Conservation (phyloP, 2,113 vertebrate genomes). For the Octodon degus region DNA sequence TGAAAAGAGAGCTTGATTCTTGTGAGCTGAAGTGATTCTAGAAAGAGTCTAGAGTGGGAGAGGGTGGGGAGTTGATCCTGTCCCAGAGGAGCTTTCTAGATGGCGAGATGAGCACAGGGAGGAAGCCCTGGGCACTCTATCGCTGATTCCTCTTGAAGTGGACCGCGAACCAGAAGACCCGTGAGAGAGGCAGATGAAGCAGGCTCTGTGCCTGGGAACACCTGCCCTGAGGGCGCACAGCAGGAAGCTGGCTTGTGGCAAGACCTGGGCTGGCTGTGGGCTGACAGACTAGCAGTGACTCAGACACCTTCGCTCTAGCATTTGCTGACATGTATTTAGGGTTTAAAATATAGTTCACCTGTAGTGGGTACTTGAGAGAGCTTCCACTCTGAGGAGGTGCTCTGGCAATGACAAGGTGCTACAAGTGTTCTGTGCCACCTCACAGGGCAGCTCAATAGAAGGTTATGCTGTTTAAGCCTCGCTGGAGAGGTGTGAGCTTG, state of each 20-base stretch:
- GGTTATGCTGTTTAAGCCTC: neutral
- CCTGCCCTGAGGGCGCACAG: neutral
- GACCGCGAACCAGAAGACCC: neutral
- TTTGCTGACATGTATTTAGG: neutral
- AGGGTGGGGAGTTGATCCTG: neutral
- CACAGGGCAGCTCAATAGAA: neutral
- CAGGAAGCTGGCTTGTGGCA: neutral
- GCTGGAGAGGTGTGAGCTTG: neutral
- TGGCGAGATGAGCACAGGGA: neutral
- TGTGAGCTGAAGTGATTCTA: conserved; percentile 18
- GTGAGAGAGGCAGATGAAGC: neutral
- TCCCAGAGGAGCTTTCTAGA: neutral
- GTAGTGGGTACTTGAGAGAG: neutral
- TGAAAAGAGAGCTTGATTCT: neutral
- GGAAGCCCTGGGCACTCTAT: neutral
- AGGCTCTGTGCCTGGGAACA: neutral
- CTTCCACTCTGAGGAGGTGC: neutral
- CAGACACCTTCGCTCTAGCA: neutral
- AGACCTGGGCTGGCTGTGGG: neutral
- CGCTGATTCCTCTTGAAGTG: neutral
- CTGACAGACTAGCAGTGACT: neutral
- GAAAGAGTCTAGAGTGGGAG: neutral
- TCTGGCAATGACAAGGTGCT: neutral
- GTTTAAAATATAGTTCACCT: neutral
- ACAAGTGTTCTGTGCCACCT: neutral